Conservation (phyloP, 2,797 vertebrate species). For the Heliangelus exortis region DNA sequence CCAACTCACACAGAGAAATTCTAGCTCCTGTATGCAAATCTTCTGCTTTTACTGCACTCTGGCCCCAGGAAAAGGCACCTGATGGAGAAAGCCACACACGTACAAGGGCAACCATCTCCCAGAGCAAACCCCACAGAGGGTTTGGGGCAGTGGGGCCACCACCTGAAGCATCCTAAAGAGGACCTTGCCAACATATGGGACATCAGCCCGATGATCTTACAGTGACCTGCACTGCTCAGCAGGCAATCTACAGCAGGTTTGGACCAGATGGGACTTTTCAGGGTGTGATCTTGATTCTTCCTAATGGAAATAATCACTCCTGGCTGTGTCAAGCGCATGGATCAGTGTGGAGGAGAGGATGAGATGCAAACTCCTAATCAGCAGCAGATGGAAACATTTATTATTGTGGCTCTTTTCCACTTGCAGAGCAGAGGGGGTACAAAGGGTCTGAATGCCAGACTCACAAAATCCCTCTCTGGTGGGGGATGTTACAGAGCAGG, state of each 20-base stretch:
- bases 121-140: rapidly evolving
- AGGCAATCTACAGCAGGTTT: slow-evolving; percentile 7
- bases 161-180: not conserved
- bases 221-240: not conserved
- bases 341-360: not conserved
- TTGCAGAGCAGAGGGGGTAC: not conserved
- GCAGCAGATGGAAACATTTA: slow-evolving; percentile 48
- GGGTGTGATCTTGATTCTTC: slow-evolving; percentile 15
- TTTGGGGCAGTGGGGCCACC: not conserved
- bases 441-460: not conserved
- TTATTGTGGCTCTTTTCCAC: not conserved
- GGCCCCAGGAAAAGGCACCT: not conserved
- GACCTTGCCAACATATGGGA: not conserved
- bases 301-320: slow-evolving; percentile 8
- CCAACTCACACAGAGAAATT: not conserved
- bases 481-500: not conserved
- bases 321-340: not conserved
- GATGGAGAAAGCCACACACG: not conserved
- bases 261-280: slow-evolving; percentile 25
- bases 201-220: not conserved
- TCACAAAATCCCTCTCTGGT: not conserved
- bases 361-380: not conserved
- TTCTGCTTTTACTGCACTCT: not conserved
- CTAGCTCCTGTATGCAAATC: not conserved
- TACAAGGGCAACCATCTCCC: rapidly evolving